phyloP scores from a whole-genome alignment of 2,113 vertebrate genomes.

The Nibea coibor region DNA sequence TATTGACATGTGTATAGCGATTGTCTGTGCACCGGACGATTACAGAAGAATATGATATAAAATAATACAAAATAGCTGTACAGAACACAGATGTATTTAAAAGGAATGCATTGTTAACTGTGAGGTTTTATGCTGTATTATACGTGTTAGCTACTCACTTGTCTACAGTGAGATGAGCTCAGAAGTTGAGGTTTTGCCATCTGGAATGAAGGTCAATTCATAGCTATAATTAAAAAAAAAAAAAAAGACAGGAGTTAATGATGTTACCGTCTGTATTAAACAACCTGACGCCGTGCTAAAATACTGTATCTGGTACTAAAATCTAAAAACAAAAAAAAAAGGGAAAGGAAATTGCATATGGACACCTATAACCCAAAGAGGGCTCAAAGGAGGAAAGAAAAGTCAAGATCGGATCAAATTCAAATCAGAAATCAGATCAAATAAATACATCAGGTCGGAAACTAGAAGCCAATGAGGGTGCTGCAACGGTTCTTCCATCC shows the following conservation, averaged over 20 bases:
- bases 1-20: constrained; percentile 85
- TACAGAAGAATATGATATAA: constrained; percentile 79
- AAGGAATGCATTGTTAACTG: constrained; percentile 72
- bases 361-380: constrained; percentile 24
- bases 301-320: constrained; percentile 39
- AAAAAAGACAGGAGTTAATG: constrained; percentile 28
- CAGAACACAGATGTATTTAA: constrained; percentile 65
- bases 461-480: constrained; percentile 53
- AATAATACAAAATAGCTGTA: constrained; percentile 75
- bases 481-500: constrained; percentile 71
- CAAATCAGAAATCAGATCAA: constrained; percentile 7
- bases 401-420: no score
- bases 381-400: constrained; percentile 29
- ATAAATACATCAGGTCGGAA: constrained; percentile 30
- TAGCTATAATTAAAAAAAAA: constrained; percentile 14
- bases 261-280: constrained; percentile 43
- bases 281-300: constrained; percentile 33
- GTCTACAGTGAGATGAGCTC: constrained; percentile 45
- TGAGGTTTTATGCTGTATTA: constrained; percentile 70
- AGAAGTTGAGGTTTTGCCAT: constrained; percentile 57
- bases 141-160: constrained; percentile 62
- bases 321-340: constrained; percentile 21
- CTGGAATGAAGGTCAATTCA: constrained; percentile 29
- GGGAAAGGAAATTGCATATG: constrained; percentile 42
- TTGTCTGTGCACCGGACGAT: constrained; percentile 85